A percentile compares a stretch with the other conserved stretches of the same genome.
phyloP scores from a whole-genome alignment of 2,113 vertebrate species.

The Lamprotornis superbus region DNA sequence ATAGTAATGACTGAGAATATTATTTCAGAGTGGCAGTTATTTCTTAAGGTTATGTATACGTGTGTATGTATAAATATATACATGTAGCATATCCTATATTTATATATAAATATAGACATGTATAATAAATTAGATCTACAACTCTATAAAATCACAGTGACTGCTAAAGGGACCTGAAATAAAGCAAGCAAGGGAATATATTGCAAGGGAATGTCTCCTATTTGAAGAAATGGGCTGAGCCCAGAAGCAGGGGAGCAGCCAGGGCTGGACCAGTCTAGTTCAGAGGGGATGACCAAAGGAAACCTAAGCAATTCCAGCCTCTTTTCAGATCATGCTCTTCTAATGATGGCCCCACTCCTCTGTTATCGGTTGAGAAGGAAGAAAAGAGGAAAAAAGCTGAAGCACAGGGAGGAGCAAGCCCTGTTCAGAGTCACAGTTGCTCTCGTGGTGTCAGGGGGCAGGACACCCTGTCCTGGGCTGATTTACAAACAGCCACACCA shows the following conservation, averaged over 20 bases:
- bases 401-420: background rate
- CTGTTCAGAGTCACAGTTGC: background rate
- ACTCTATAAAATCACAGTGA: background rate
- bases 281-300: background rate
- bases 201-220: background rate
- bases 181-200: background rate
- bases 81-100: background rate
- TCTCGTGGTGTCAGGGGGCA: background rate
- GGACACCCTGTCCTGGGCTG: background rate
- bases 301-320: background rate
- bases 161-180: background rate
- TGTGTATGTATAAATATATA: background rate
- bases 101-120: background rate
- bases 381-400: background rate
- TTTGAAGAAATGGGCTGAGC: background rate
- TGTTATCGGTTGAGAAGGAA: background rate
- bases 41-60: background rate
- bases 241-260: background rate
- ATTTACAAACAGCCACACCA: background rate
- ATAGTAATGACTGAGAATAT: background rate
- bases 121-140: background rate
- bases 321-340: background rate
- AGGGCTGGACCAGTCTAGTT: background rate
- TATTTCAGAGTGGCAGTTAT: background rate
- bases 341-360: conserved; percentile 7